These are phyloP conservation scores for Vipera ursinii DNA, from an alignment of 2,797 vertebrate species.

Conservation along the genomic window DNA sequence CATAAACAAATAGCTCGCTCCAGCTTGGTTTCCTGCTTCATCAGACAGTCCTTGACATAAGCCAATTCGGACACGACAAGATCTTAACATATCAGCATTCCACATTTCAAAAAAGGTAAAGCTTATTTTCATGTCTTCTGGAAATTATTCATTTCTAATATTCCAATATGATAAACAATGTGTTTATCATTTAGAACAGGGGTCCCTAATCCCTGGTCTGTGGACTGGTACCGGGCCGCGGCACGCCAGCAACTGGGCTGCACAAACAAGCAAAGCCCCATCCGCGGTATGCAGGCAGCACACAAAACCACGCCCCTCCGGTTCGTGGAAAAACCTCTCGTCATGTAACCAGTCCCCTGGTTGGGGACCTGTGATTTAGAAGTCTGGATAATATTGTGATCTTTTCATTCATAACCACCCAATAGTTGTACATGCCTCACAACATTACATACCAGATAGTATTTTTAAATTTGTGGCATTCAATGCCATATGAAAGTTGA, in stretches of 20 bases:
- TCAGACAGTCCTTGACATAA: neutral
- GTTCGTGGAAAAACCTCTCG: too few relatives aligned
- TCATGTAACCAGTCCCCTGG: too few relatives aligned
- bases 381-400: neutral
- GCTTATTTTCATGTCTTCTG: conserved; percentile 1
- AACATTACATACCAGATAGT: neutral
- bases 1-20: conserved; percentile 17
- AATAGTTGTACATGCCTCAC: neutral
- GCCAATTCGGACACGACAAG: neutral
- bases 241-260: too few relatives aligned
- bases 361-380: neutral
- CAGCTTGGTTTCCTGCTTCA: conserved; percentile 16
- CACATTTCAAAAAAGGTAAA: neutral
- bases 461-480: neutral
- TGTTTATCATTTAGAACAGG: too few relatives aligned
- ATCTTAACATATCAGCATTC: neutral
- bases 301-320: too few relatives aligned
- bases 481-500: neutral
- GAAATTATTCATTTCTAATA: conserved; percentile 1
- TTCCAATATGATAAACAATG: neutral
- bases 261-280: too few relatives aligned
- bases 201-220: too few relatives aligned
- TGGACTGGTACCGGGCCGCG: too few relatives aligned
- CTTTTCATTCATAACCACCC: neutral
- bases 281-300: too few relatives aligned